Base-by-base conservation (phyloP, 2,797 vertebrate genomes). In the Gymnodraco acuticeps region DNA sequence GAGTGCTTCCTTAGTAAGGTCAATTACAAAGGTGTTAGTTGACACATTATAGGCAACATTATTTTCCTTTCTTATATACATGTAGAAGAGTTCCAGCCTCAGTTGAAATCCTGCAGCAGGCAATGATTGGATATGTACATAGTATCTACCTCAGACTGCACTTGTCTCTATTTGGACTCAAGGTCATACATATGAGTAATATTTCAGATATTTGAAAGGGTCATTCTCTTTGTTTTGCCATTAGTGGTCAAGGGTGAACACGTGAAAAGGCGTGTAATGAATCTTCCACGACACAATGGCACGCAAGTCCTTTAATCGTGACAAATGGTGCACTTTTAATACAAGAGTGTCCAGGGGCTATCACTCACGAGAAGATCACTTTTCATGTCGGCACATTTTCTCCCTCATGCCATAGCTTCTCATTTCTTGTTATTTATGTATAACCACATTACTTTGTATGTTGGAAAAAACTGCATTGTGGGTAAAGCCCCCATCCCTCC, bases 311-410 rank as follows among this genome's bases (percentile, higher is more conserved):
- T 88, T 55, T 96, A 95, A 96, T 94, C 91, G 94, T 96, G 96
- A 98, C 94, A 95, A 96, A 97, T 96, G 92, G 93, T 88, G 87
- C 94, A 90, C 90, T 64, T 93, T 93, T 95, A 92, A 95, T 95
- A 95, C 88, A 92, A 92, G 90, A 93, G 92, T 92, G 93, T 89
- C 91, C 92, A 71, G 14, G 84, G 88, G 75, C 91, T 89, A 95
- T 96, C 95, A 95, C 94, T 96, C 96, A 95, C 85, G 90, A 91
- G 42, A 64, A 92, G 95, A 96, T 94, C 50, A 66, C 86, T 77
- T 90, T 89, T 92, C 88, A 75, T 86, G 80, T 92, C 90, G 89
- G 82, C 86, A 81, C 75, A 64, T 89, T 88, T 89, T 84, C 74
- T 70, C 61, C 52, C 59, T 50, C 41, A 33, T 74, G 64, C 81